These are phyloP conservation scores for Chlorospingus flavigularis DNA, from an alignment of 2,797 vertebrate genomes.

Conservation along the genomic window DNA sequence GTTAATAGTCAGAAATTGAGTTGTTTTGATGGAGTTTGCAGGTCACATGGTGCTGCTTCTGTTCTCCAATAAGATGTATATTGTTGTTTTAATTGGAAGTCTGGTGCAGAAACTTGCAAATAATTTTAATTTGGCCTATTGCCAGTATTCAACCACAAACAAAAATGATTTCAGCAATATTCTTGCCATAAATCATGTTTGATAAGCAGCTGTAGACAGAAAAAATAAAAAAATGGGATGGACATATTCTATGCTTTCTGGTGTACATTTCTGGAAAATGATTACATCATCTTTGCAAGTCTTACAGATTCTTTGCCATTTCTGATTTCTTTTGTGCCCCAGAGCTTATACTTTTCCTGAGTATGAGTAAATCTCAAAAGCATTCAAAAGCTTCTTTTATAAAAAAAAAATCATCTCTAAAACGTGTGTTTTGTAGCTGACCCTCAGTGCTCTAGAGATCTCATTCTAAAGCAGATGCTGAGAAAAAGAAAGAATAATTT, in stretches of 20 bases:
- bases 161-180: not conserved
- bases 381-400: not conserved
- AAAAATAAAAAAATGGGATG: not conserved
- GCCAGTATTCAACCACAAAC: not conserved
- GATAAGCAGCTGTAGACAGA: not conserved
- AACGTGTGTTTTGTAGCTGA: not conserved
- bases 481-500: not conserved
- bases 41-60: not conserved
- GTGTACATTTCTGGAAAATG: not conserved
- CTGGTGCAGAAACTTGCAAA: not conserved
- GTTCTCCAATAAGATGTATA: not conserved
- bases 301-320: not conserved
- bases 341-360: not conserved
- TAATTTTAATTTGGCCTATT: conserved; percentile 12
- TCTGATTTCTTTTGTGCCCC: conserved; percentile 3
- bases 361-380: not conserved
- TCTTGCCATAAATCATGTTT: not conserved
- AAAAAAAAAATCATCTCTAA: not conserved
- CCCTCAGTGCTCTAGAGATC: not conserved
- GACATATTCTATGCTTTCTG: not conserved
- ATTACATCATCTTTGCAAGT: not conserved
- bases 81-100: not conserved
- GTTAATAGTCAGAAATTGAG: not conserved
- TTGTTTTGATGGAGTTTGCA: not conserved
- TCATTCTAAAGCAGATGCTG: conserved; percentile 27